Evolutionary conservation across 2,888 invertebrate genomes (phyloP), one percentile per base, ranked within the genome.

Genomic region (Thumatha senex): DNA sequence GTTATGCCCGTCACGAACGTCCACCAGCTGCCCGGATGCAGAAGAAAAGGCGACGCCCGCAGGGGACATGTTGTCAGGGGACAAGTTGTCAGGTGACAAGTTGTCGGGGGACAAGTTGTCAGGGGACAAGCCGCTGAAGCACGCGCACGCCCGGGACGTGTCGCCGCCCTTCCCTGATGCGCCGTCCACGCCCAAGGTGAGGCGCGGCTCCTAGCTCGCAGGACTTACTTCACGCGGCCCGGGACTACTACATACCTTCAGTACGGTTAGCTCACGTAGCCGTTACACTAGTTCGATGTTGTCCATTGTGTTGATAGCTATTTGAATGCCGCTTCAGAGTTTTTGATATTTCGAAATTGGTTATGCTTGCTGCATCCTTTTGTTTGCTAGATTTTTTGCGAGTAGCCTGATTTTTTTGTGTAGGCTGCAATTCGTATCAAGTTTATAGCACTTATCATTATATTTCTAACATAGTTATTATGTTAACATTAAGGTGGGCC

Each of bases 171-270:
- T 92, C 80, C 93, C 93, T 59, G 94, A 93, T 80, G 94, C 94
- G 44, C 94, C 94, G 66, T 93, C 93, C 75, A 94, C 94, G 61
- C 94, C 94, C 69, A 94, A 94, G 92, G 94, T 94, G 67, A 79
- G 73, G 61, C 61, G 65, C 34, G 52, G 30, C 18, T 56, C 39
- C 30, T 40, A 29, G 24, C 24, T 40, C 43, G 35, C n/a, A 56
- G 40, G 24, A 34, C 34, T 34, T 9, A 18, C 43, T n/a, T n/a
- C 33, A 12, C 14, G 5, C 18, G 18, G 18, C 18, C n/a, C 3
- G 18, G 18, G 18, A 24, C 18, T 24, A 24, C 18, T 15, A 31
- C 11, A 7, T 18, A 14, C 36, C 13, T 7, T 24, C 39, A 39
- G 5, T 31, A 7, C 39, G 39, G 39, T 39, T 39, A 39, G 39